Conservation (phyloP, 2,113 vertebrate genomes). For the Notarius lentiginosus region DNA sequence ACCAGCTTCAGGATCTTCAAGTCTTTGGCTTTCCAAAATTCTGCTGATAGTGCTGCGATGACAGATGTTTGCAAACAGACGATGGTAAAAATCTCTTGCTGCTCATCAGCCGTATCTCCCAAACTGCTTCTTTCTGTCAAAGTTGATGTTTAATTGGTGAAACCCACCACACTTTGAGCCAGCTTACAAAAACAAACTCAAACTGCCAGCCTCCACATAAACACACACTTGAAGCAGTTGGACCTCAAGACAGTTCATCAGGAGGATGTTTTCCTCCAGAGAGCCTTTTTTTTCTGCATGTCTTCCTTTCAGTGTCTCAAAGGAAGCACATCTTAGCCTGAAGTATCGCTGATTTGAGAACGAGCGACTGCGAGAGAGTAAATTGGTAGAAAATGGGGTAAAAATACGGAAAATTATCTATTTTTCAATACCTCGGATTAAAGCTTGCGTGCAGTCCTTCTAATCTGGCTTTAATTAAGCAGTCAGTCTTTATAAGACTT, state of each 20-base stretch:
- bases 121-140: too few relatives aligned
- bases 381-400: neutral
- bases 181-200: too few relatives aligned
- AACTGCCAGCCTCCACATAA: neutral
- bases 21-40: neutral
- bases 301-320: neutral
- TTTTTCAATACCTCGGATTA: neutral
- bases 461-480: slow-evolving; percentile 15
- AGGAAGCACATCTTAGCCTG: neutral
- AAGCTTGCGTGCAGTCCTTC: neutral
- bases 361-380: neutral
- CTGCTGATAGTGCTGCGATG: neutral
- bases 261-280: neutral
- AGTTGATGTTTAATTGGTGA: too few relatives aligned
- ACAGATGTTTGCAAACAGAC: neutral
- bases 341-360: neutral
- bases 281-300: neutral
- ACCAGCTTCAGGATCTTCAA: neutral
- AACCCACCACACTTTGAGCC: too few relatives aligned
- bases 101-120: neutral
- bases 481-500: neutral
- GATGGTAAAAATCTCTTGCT: neutral
- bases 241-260: neutral
- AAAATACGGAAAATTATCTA: too few relatives aligned
- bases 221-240: neutral